Evolutionary conservation across 1,140 invertebrate species (phyloP).

Genomic region (Mya arenaria): DNA sequence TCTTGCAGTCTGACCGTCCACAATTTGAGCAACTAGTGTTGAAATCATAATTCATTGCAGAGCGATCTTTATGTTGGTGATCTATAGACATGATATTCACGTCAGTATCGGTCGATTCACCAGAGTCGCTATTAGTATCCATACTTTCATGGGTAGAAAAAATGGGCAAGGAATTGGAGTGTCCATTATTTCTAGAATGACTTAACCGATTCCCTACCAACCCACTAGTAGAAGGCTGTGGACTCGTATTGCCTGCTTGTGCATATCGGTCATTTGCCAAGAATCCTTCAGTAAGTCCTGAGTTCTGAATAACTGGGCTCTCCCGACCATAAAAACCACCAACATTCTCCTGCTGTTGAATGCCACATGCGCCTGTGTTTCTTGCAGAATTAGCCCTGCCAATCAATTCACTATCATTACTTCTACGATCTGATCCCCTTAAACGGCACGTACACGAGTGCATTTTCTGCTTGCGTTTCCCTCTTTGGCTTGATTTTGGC

Average conservation of each 20-base stretch:
- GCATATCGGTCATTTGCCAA: background rate
- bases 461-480: slow-evolving; percentile 46
- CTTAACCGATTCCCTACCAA: background rate
- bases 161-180: slow-evolving; percentile 50
- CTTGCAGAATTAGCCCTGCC: background rate
- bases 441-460: slow-evolving; percentile 13
- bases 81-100: slow-evolving; percentile 29
- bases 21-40: no score
- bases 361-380: no score
- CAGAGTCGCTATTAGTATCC: slow-evolving; percentile 48
- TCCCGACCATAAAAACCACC: background rate
- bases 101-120: slow-evolving; percentile 43
- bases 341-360: background rate
- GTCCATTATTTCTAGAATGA: background rate
- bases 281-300: no score
- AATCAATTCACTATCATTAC: background rate
- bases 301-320: background rate
- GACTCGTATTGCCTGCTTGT: background rate
- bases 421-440: background rate
- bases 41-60: no score
- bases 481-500: slow-evolving; percentile 48
- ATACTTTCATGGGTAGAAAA: slow-evolving; percentile 53
- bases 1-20: no score
- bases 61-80: no score
- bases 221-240: no score